A percentile compares a stretch with the other conserved stretches of the same genome.
Evolutionary conservation across 23 tunicate species (phyloP).

Genomic region (Ascidia mentula): DNA sequence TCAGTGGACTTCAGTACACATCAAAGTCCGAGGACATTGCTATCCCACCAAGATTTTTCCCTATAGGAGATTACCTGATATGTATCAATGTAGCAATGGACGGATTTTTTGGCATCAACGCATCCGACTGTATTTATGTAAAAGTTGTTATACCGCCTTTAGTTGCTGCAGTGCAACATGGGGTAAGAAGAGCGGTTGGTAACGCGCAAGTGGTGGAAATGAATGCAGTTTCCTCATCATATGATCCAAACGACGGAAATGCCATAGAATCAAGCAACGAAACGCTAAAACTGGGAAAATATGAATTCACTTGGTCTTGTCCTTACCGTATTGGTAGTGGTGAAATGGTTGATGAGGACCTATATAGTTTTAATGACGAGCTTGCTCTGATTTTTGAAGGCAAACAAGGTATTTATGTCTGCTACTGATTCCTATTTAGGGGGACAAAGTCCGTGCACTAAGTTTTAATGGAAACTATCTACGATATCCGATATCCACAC

Average conservation of each 20-base stretch:
- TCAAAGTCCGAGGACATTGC: slow-evolving; percentile 61
- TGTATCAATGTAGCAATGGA: slow-evolving; percentile 84
- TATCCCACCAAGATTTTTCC: slow-evolving; percentile 42
- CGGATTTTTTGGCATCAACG: slow-evolving; percentile 38
- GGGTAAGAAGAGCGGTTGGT: slow-evolving; percentile 58
- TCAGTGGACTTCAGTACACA: slow-evolving; percentile 27
- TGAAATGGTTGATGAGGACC: not conserved
- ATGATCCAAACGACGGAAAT: slow-evolving; percentile 59
- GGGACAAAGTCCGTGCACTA: too few relatives aligned
- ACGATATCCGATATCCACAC: too few relatives aligned
- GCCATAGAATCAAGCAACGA: not conserved
- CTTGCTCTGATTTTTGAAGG: slow-evolving; percentile 25
- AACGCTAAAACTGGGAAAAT: not conserved
- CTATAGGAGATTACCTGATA: slow-evolving; percentile 44
- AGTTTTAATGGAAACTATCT: too few relatives aligned
- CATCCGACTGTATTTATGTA: slow-evolving; percentile 73
- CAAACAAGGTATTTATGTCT: not conserved
- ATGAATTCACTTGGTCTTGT: slow-evolving; percentile 6
- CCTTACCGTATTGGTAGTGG: slow-evolving; percentile 7
- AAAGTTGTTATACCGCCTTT: slow-evolving; percentile 53
- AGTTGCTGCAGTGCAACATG: slow-evolving; percentile 55
- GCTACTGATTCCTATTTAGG: too few relatives aligned
- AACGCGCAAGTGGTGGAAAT: slow-evolving; percentile 41
- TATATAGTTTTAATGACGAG: not conserved
- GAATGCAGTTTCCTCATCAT: slow-evolving; percentile 67